phyloP scores from a whole-genome alignment of 2,113 vertebrate species.

The Pelodiscus sinensis region DNA sequence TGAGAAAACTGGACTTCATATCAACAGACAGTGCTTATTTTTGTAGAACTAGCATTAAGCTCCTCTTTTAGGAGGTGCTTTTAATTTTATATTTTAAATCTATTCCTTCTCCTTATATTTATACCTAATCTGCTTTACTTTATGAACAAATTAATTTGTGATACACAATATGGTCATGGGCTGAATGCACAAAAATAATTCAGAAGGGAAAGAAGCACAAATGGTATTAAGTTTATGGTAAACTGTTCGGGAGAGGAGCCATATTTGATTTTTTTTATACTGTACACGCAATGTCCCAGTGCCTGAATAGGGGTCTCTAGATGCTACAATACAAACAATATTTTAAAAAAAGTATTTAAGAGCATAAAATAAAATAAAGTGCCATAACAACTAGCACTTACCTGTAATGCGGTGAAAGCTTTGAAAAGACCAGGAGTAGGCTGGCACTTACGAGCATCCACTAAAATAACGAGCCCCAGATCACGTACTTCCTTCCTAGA shows the following conservation, averaged over 20 bases:
- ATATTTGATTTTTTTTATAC: background rate
- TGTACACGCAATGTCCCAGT: background rate
- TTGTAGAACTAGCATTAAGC: background rate
- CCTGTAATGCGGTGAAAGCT: slow-evolving; percentile 84
- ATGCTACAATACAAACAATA: background rate
- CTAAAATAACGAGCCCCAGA: slow-evolving; percentile 81
- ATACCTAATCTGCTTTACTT: background rate
- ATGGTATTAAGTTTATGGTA: too few relatives aligned
- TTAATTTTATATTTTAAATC: background rate
- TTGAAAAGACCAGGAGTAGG: slow-evolving; percentile 74
- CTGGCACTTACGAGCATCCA: slow-evolving; percentile 81
- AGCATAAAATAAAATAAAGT: too few relatives aligned
- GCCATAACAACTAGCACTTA: slow-evolving; percentile 52
- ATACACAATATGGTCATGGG: too few relatives aligned
- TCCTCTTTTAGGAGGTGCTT: background rate
- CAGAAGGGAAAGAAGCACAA: too few relatives aligned
- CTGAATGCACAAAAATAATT: too few relatives aligned
- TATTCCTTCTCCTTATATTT: background rate
- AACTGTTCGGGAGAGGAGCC: background rate
- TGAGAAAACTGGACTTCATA: background rate
- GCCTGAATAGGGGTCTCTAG: background rate
- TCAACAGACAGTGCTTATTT: background rate
- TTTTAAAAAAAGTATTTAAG: background rate
- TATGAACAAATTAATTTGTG: background rate
- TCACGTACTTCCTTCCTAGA: slow-evolving; percentile 81